Evolutionary conservation across 2,113 vertebrate species (phyloP).

Genomic region (Turnix velox): DNA sequence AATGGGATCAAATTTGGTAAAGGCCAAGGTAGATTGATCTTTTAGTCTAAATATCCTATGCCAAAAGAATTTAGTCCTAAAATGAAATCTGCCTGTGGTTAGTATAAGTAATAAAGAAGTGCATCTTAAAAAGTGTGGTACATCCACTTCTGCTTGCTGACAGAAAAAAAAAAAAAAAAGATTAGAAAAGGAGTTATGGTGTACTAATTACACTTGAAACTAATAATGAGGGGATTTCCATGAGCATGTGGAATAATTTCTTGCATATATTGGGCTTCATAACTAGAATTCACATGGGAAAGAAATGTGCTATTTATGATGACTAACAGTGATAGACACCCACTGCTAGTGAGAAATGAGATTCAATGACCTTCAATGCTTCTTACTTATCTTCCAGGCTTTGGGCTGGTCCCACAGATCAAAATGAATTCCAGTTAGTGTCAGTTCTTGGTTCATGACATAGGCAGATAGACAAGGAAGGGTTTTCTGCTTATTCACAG

Average conservation of each 20-base stretch:
- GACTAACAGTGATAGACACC: background rate
- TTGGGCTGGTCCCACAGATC: background rate
- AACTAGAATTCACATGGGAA: background rate
- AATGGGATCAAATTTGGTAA: background rate
- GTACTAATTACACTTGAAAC: background rate
- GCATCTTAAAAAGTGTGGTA: background rate
- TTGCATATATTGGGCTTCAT: background rate
- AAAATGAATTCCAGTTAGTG: background rate
- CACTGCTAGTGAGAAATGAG: background rate
- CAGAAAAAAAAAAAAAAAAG: background rate
- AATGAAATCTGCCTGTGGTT: background rate
- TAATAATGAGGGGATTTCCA: background rate
- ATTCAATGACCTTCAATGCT: background rate
- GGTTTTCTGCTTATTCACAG: background rate
- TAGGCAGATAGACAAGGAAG: background rate
- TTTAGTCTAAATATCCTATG: background rate
- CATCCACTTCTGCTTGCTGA: background rate
- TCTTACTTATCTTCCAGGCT: background rate
- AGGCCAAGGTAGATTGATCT: background rate
- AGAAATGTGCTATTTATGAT: background rate
- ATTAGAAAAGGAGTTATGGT: background rate
- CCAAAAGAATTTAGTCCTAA: background rate
- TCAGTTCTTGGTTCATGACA: background rate
- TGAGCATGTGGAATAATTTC: background rate
- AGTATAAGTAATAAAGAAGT: background rate